A percentile compares a stretch with the other conserved stretches of the same genome.
phyloP scores from a whole-genome alignment of 1,140 invertebrate genomes.

The Zaprionus capensis region DNA sequence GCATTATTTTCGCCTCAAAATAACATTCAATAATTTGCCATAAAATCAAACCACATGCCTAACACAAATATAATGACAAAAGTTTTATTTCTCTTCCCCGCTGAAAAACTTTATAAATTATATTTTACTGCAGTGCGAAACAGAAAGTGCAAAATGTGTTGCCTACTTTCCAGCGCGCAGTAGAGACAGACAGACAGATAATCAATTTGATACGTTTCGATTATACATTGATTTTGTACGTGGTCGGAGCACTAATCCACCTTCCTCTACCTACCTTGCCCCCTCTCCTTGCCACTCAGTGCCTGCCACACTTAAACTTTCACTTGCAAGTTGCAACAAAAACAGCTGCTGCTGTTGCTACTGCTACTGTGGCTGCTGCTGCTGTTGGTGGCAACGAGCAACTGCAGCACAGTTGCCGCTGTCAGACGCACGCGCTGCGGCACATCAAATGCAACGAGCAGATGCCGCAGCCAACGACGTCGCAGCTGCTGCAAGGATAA shows the following conservation, averaged over 20 bases:
- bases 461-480: slow-evolving; percentile 6
- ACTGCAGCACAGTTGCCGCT: slow-evolving; percentile 1
- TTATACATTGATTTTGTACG: slow-evolving; percentile 32
- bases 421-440: slow-evolving; percentile 10
- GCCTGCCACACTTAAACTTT: slow-evolving; percentile 31
- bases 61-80: slow-evolving; percentile 5
- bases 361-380: neutral
- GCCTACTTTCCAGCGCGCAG: slow-evolving; percentile 57
- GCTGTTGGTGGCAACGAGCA: slow-evolving; percentile 11
- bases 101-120: slow-evolving; percentile 2
- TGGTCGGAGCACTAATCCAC: slow-evolving; percentile 28
- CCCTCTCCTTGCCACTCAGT: too few species aligned
- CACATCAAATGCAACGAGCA: slow-evolving; percentile 23
- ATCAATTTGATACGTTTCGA: slow-evolving; percentile 14
- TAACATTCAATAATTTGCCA: neutral
- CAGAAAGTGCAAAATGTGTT: slow-evolving; percentile 37
- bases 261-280: neutral
- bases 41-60: neutral
- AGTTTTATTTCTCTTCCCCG: neutral
- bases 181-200: neutral
- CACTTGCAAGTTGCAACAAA: slow-evolving; percentile 29
- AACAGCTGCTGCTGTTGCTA: slow-evolving; percentile 26
- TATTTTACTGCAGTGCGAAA: slow-evolving; percentile 6
- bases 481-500: slow-evolving; percentile 53
- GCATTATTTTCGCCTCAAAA: neutral